Base-by-base conservation (phyloP, 1,140 invertebrate genomes). In the Episyrphus balteatus region DNA sequence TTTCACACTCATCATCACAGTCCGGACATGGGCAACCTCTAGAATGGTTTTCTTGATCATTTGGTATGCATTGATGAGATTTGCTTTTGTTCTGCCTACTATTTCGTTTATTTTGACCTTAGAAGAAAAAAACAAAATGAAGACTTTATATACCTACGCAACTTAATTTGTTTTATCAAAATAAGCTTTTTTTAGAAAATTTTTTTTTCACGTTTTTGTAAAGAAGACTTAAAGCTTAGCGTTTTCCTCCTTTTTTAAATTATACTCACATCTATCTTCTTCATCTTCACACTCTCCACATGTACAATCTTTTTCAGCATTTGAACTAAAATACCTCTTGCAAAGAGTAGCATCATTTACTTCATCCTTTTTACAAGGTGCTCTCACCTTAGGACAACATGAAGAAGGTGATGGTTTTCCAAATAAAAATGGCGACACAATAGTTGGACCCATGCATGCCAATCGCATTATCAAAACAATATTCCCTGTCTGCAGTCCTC, bases 401-500 rank as follows among this genome's bases (percentile, higher is more conserved):
- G 40, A 13, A 26, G 32, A 21, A 3, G 12, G 15, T 33, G 31
- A 17, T 19, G 40, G 6, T 17, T 50, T 48, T 18, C 42, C 45
- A 21, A 60, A 57, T 12, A 60, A 48, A 36, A 66, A 66, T 1
- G 51, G 32, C 10, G 57, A 57, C 0, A 66, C 63, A 41, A 66
- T 62, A 1, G 61, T 34, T 1, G 63, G 62, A 0, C 63, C 63
- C 53, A 61, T 62, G 50, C 57, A 62, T 0, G 66, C 54, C 21
- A 66, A 17, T 7, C 61, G 51, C 42, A 66, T 55, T 15, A 62
- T 54, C 0, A 66, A 31, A 9, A 66, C 63, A 18, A 66, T 57
- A 44, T 66, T 66, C 3, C 63, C 63, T 0, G 63, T 66, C 49
- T 66, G 63, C 40, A 56, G 54, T 42, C 61, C 56, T 48, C 59